Percentiles rank a stretch among this genome's conserved stretches.
phyloP scores from a whole-genome alignment of 2,797 vertebrate species.

The Cyprinella venusta region DNA sequence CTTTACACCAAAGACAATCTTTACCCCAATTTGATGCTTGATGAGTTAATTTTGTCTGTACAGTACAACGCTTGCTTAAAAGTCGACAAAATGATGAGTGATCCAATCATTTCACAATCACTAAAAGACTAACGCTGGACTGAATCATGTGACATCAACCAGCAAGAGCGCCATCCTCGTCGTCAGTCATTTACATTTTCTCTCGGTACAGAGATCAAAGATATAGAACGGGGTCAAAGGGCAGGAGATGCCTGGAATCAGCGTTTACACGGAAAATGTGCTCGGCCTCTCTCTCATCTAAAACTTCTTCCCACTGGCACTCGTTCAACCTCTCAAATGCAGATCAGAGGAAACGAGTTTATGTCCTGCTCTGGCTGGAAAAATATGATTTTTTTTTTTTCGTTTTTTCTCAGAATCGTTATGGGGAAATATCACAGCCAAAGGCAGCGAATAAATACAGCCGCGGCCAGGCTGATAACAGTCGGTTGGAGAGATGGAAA shows the following conservation, averaged over 20 bases:
- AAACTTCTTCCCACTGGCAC: constrained; percentile 16
- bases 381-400: background rate
- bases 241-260: constrained; percentile 14
- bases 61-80: background rate
- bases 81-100: background rate
- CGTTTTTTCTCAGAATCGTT: constrained; percentile 20
- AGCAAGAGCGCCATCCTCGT: background rate
- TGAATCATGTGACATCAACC: background rate
- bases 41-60: background rate
- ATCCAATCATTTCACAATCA: background rate
- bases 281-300: background rate
- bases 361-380: constrained; percentile 16
- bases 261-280: background rate
- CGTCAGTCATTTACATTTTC: background rate
- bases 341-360: constrained; percentile 24
- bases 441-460: constrained; percentile 28
- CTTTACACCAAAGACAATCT: background rate
- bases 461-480: background rate
- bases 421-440: constrained; percentile 34
- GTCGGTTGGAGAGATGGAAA: constrained; percentile 8
- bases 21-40: background rate
- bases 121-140: background rate
- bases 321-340: constrained; percentile 9
- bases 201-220: constrained; percentile 20
- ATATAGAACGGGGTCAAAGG: background rate